Conservation (phyloP, 2,797 vertebrate genomes). For the Pogoniulus pusillus region DNA sequence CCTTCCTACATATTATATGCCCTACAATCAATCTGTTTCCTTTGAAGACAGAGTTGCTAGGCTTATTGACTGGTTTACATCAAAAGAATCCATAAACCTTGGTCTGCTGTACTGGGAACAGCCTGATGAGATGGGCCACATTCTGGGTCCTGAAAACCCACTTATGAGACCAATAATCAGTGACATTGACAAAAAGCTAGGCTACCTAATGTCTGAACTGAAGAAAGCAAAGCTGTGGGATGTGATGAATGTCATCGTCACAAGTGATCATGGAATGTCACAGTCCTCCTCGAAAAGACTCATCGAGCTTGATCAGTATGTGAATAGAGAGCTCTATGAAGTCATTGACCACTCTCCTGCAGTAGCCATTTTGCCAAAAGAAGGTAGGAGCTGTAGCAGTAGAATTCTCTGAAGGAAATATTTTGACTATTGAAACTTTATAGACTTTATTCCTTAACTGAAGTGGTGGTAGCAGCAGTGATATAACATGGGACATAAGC, state of each 20-base stretch:
- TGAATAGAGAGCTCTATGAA: constrained; percentile 83
- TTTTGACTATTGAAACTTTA: neutral
- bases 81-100: constrained; percentile 84
- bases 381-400: constrained; percentile 78
- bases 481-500: neutral
- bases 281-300: constrained; percentile 85
- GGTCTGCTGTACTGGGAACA: constrained; percentile 94
- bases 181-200: constrained; percentile 86
- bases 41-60: constrained; percentile 85
- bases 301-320: constrained; percentile 87
- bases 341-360: constrained; percentile 88
- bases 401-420: neutral
- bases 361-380: constrained; percentile 86
- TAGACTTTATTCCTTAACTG: neutral
- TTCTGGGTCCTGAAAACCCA: constrained; percentile 85
- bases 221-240: constrained; percentile 82
- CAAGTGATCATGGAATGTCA: constrained; percentile 93
- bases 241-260: constrained; percentile 86
- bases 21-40: constrained; percentile 84
- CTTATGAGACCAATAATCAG: constrained; percentile 83
- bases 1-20: constrained; percentile 82
- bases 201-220: constrained; percentile 84
- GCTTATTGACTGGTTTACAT: constrained; percentile 88
- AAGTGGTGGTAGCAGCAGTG: neutral
- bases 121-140: constrained; percentile 87